A percentile compares a stretch with the other conserved stretches of the same genome.
These are phyloP conservation scores for Neuroterus valhalla DNA, from an alignment of 1,140 invertebrate species.

Conservation along the genomic window DNA sequence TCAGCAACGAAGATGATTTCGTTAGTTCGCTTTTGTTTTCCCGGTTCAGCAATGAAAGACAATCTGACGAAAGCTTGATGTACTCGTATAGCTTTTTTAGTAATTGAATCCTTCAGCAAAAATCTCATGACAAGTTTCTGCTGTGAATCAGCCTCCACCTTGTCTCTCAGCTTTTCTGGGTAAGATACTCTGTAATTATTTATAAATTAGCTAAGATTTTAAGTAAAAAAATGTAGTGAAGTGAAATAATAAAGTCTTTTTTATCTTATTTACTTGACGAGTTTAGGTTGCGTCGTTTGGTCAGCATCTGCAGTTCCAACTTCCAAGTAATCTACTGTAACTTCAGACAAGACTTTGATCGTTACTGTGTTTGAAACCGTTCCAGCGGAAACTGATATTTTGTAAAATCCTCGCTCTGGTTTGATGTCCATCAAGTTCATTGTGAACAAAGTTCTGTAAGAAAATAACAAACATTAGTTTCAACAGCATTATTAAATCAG, in stretches of 20 bases:
- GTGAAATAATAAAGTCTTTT: conserved; percentile 1
- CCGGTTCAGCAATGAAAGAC: conserved; percentile 62
- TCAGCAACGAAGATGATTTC: conserved; percentile 97
- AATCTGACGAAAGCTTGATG: conserved; percentile 96
- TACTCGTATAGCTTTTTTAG: conserved; percentile 81
- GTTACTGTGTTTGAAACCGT: conserved; percentile 79
- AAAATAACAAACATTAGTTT: conserved; percentile 32
- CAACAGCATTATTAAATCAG: conserved; percentile 11
- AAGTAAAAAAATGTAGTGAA: conserved; percentile 13
- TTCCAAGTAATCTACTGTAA: conserved; percentile 86
- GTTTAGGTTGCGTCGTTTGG: conserved; percentile 86
- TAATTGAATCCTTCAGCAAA: conserved; percentile 83
- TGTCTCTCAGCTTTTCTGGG: conserved; percentile 81
- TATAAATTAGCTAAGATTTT: conserved; percentile 3
- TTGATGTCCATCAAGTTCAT: conserved; percentile 88
- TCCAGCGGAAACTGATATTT: conserved; percentile 84
- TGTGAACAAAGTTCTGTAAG: conserved; percentile 81
- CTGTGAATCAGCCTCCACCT: conserved; percentile 88
- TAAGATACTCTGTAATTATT: conserved; percentile 78
- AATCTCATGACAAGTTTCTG: conserved; percentile 93
- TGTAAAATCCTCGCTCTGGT: conserved; percentile 89
- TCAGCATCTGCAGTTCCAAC: conserved; percentile 94
- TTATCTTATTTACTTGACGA: conserved; percentile 77
- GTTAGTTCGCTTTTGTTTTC: conserved; percentile 78
- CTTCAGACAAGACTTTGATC: conserved; percentile 83